These are phyloP conservation scores for Aramus guarauna DNA, from an alignment of 2,113 vertebrate species.

Conservation along the genomic window DNA sequence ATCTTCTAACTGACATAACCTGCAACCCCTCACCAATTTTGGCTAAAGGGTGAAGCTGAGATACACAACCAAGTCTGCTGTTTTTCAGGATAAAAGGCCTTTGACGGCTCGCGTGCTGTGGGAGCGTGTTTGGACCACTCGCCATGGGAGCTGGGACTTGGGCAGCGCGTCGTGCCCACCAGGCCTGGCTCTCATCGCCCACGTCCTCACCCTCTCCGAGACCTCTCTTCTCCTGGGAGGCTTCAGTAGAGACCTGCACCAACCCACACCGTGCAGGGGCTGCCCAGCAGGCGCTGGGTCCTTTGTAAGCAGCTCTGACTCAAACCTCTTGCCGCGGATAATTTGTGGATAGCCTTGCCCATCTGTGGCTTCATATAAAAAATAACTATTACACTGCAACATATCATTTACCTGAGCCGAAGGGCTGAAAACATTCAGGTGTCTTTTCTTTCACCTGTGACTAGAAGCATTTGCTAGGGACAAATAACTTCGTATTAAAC, in stretches of 20 bases:
- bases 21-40: neutral
- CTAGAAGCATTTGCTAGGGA: neutral
- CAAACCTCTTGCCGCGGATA: neutral
- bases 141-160: no score
- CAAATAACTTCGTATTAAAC: neutral
- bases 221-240: neutral
- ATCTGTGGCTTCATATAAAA: neutral
- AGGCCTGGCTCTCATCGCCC: neutral
- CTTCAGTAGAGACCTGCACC: neutral
- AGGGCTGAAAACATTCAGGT: neutral
- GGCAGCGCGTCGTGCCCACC: neutral
- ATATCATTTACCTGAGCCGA: neutral
- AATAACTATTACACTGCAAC: neutral
- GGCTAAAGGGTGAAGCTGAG: neutral
- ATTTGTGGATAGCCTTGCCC: neutral
- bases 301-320: neutral
- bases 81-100: neutral
- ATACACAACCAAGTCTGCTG: neutral
- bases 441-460: neutral
- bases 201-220: neutral
- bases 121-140: neutral
- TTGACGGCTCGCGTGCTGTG: neutral
- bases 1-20: neutral
- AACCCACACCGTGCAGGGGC: neutral
- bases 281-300: fast-evolving